Base-by-base conservation (phyloP, 2,888 invertebrate genomes). In the Cacoxenus indagator region DNA sequence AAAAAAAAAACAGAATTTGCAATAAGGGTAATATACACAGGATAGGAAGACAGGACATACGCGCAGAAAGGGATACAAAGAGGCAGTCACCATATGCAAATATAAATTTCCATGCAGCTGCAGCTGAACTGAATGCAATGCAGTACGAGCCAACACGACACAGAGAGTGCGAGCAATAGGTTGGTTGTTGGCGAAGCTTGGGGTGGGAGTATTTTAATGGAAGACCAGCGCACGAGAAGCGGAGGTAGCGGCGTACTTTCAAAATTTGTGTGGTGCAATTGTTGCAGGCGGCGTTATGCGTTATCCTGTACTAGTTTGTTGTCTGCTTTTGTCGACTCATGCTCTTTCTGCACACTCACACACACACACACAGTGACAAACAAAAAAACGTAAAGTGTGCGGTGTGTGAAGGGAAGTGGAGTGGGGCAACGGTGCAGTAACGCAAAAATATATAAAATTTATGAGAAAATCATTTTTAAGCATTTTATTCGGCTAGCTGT, bases 401-500 rank as follows among this genome's bases (percentile, higher is more conserved):
- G 57, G 29, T 9, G 27, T 1, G 17, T 57, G 9, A n/a, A 24
- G 55, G 57, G 57, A n/a, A n/a, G n/a, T n/a, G n/a, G n/a, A n/a
- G n/a, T n/a, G n/a, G n/a, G n/a, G n/a, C n/a, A n/a, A n/a, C n/a
- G n/a, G n/a, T n/a, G n/a, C n/a, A n/a, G n/a, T n/a, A n/a, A n/a
- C 26, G n/a, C 55, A 17, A 62, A 62, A 62, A 62, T 43, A 62
- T 43, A 62, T 62, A 76, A 77, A 79, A 80, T 82, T 80, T 80
- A 80, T 81, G 79, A 82, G 74, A 81, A 80, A 82, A 82, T 76
- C 81, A 82, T 78, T 80, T 80, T 82, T 81, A 81, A 80, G 81
- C 78, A 81, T 80, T 82, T 79, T 79, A 77, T 82, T 72, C 77
- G n/a, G n/a, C n/a, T 70, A 81, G 75, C 72, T 78, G 76, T 77